Conservation (phyloP, 64 coral and sea anemone genomes). For the Pocillopora damicornis region DNA sequence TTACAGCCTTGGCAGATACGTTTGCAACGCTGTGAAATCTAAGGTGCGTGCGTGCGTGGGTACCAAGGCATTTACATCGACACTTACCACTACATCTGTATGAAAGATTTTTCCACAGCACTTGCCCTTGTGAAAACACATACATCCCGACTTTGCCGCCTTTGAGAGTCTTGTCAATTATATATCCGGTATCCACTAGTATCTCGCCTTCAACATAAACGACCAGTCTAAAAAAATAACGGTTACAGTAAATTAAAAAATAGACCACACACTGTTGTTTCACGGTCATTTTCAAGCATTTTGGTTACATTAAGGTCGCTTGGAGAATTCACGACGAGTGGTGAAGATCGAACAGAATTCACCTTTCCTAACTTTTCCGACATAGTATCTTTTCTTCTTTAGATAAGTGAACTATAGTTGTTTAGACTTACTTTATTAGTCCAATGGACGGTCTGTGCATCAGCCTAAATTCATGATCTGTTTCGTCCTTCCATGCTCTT, state of each 20-base stretch:
- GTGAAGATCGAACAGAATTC: too few species aligned
- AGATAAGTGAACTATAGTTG: too few species aligned
- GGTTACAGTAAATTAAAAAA: neutral
- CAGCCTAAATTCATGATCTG: conserved; percentile 47
- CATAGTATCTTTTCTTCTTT: too few species aligned
- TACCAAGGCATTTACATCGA: neutral
- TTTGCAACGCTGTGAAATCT: too few species aligned
- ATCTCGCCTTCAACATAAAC: neutral
- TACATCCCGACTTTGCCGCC: conserved; percentile 76
- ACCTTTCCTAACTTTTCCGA: too few species aligned
- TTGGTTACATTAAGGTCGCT: too few species aligned
- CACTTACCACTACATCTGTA: conserved; percentile 54
- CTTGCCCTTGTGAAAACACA: conserved; percentile 62
- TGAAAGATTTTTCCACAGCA: conserved; percentile 51
- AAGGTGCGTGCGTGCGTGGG: too few species aligned
- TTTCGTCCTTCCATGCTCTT: conserved; percentile 51
- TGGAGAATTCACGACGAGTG: too few species aligned
- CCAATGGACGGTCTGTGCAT: conserved; percentile 43
- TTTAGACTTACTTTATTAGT: conserved; percentile 47
- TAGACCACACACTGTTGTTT: neutral
- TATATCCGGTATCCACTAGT: conserved; percentile 59
- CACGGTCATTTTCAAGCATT: too few species aligned
- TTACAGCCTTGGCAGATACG: too few species aligned
- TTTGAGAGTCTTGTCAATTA: conserved; percentile 40
- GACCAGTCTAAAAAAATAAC: neutral